Percentiles rank a stretch among this genome's conserved stretches.
Conservation (phyloP, 2,113 vertebrate genomes). For the Coreoperca whiteheadi region DNA sequence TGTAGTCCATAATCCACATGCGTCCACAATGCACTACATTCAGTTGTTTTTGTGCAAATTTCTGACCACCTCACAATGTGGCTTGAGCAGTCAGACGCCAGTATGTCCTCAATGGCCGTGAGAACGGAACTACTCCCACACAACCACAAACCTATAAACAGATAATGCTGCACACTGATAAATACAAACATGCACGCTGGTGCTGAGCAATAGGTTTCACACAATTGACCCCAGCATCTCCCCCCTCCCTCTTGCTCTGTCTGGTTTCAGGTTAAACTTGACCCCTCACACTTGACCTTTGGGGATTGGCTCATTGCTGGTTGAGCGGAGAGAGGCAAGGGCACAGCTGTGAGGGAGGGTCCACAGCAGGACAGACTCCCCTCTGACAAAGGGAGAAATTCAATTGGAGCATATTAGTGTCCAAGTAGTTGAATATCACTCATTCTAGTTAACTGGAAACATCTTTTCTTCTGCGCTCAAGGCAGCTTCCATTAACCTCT, state of each 20-base stretch:
- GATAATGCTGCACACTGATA: slow-evolving; percentile 3
- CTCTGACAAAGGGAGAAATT: slow-evolving; percentile 79
- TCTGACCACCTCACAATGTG: background rate
- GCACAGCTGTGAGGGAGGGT: slow-evolving; percentile 81
- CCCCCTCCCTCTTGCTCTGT: slow-evolving; percentile 40
- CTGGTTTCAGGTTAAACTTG: slow-evolving; percentile 83
- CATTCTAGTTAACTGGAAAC: slow-evolving; percentile 80
- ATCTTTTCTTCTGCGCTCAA: slow-evolving; percentile 73
- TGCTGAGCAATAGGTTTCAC: slow-evolving; percentile 36
- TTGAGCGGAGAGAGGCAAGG: slow-evolving; percentile 64
- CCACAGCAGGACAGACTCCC: slow-evolving; percentile 69
- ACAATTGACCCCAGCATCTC: slow-evolving; percentile 46
- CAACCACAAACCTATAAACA: slow-evolving; percentile 16
- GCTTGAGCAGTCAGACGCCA: background rate
- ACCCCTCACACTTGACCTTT: slow-evolving; percentile 82
- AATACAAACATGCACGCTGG: slow-evolving; percentile 29
- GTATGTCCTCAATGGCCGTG: background rate
- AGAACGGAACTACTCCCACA: background rate
- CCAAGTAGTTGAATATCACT: slow-evolving; percentile 80
- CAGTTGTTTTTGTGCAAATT: background rate
- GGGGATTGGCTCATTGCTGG: slow-evolving; percentile 57
- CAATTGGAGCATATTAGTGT: slow-evolving; percentile 81
- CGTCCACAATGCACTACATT: background rate
- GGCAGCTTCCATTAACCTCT: slow-evolving; percentile 80
- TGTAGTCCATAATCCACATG: background rate